Evolutionary conservation across 2,797 vertebrate genomes (phyloP).

Genomic region (Cetoscarus ocellatus): DNA sequence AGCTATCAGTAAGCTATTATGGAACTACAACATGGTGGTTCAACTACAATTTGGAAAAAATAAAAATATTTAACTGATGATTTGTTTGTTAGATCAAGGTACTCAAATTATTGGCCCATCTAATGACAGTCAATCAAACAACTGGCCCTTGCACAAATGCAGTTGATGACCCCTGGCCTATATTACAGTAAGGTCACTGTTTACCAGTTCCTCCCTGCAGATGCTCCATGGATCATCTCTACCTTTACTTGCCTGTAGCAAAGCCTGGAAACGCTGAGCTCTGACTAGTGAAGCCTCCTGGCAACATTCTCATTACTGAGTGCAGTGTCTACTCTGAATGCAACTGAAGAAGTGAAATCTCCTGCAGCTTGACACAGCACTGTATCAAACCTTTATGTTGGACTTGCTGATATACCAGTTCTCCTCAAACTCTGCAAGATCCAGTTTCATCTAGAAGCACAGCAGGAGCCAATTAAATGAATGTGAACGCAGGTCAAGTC

Average conservation of each 20-base stretch:
- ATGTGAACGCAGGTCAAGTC: slow-evolving; percentile 36
- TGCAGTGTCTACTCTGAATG: slow-evolving; percentile 48
- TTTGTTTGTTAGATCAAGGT: too few species aligned
- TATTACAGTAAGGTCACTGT: slow-evolving; percentile 35
- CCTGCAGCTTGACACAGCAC: slow-evolving; percentile 16
- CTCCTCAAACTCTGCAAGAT: slow-evolving; percentile 24
- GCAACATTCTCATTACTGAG: slow-evolving; percentile 67
- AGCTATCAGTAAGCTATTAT: too few species aligned
- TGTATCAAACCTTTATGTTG: slow-evolving; percentile 21
- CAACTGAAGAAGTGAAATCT: slow-evolving; percentile 32
- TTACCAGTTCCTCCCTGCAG: slow-evolving; percentile 35
- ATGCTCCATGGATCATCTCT: slow-evolving; percentile 29
- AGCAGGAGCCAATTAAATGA: slow-evolving; percentile 55
- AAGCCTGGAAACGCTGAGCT: slow-evolving; percentile 50
- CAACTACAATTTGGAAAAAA: too few species aligned
- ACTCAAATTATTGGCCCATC: too few species aligned
- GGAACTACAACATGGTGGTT: too few species aligned
- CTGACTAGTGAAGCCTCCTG: slow-evolving; percentile 53
- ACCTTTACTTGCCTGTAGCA: slow-evolving; percentile 47
- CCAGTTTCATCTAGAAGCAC: slow-evolving; percentile 46
- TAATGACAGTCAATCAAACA: slow-evolving; percentile 10
- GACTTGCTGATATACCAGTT: slow-evolving; percentile 29
- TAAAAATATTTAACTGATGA: too few species aligned
- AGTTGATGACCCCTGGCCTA: background rate
- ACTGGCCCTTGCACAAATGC: background rate